Evolutionary conservation across 2,797 vertebrate species (phyloP).

Genomic region (Nannoperca australis): DNA sequence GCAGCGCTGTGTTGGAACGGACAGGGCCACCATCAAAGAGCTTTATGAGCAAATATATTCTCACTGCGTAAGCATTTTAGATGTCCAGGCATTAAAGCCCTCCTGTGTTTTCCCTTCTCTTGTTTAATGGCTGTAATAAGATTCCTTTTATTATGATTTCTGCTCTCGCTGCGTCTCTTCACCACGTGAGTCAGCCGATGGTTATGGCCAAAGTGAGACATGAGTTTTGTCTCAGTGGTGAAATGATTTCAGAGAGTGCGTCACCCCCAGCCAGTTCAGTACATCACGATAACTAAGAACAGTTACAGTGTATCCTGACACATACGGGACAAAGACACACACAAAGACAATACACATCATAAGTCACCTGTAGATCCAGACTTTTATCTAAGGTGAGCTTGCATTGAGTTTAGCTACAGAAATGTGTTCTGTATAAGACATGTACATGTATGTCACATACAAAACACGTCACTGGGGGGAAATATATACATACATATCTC

Average conservation of each 20-base stretch:
- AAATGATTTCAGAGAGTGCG: conserved; percentile 17
- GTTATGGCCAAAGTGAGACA: conserved; percentile 41
- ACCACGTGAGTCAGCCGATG: conserved; percentile 34
- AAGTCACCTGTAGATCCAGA: background rate
- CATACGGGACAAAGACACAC: background rate
- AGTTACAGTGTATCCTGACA: background rate
- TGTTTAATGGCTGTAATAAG: conserved; percentile 83
- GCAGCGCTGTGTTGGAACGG: conserved; percentile 63
- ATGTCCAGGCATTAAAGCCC: conserved; percentile 71
- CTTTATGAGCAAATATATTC: conserved; percentile 84
- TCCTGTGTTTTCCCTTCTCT: conserved; percentile 74
- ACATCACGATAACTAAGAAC: background rate
- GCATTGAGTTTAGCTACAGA: background rate
- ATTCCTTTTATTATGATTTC: conserved; percentile 80
- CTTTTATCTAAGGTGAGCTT: background rate
- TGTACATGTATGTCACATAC: background rate
- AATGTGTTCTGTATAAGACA: background rate
- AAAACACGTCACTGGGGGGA: background rate
- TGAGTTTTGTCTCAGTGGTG: conserved; percentile 37
- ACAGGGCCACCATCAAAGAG: conserved; percentile 84
- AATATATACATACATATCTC: background rate
- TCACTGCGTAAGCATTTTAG: conserved; percentile 78
- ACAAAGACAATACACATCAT: background rate
- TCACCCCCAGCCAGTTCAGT: background rate
- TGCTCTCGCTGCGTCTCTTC: conserved; percentile 59